These are phyloP conservation scores for Pseudomyrmex concolor DNA, from an alignment of 1,140 invertebrate genomes.

Conservation along the genomic window DNA sequence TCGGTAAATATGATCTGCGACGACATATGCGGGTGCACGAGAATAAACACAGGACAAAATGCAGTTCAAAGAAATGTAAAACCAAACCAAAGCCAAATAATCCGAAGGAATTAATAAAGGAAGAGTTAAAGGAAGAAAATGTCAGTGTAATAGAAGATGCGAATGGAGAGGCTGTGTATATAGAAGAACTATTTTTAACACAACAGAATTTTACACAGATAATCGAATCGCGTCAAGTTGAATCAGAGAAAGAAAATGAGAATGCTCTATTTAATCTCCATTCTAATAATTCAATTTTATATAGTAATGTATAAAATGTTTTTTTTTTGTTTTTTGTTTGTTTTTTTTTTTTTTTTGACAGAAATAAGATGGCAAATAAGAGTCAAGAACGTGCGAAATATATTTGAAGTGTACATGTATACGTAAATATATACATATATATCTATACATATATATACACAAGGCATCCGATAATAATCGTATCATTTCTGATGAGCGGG, in stretches of 20 bases:
- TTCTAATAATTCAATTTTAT: too few relatives aligned
- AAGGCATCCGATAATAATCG: too few relatives aligned
- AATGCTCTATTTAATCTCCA: slow-evolving; percentile 73
- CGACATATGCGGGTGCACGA: slow-evolving; percentile 82
- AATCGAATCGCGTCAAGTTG: slow-evolving; percentile 68
- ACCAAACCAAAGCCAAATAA: slow-evolving; percentile 54
- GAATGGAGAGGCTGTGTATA: slow-evolving; percentile 73
- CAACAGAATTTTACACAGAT: slow-evolving; percentile 77
- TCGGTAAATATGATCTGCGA: slow-evolving; percentile 82
- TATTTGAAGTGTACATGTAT: too few relatives aligned
- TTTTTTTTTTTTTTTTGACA: too few relatives aligned
- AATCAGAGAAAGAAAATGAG: slow-evolving; percentile 83
- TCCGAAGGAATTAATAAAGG: slow-evolving; percentile 32
- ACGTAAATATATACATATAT: too few relatives aligned
- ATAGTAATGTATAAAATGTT: too few relatives aligned
- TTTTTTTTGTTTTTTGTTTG: too few relatives aligned
- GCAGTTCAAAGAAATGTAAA: slow-evolving; percentile 35
- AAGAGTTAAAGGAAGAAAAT: slow-evolving; percentile 1
- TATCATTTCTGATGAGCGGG: too few relatives aligned
- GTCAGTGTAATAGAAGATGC: slow-evolving; percentile 54
- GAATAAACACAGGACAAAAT: slow-evolving; percentile 68
- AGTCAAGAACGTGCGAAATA: too few relatives aligned
- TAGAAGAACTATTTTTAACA: slow-evolving; percentile 78
- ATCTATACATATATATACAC: too few relatives aligned
- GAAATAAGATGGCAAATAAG: too few relatives aligned